Evolutionary conservation across 2,797 vertebrate genomes (phyloP), one percentile per base, ranked within the genome.

Genomic region (Phrynocephalus vlangalii): DNA sequence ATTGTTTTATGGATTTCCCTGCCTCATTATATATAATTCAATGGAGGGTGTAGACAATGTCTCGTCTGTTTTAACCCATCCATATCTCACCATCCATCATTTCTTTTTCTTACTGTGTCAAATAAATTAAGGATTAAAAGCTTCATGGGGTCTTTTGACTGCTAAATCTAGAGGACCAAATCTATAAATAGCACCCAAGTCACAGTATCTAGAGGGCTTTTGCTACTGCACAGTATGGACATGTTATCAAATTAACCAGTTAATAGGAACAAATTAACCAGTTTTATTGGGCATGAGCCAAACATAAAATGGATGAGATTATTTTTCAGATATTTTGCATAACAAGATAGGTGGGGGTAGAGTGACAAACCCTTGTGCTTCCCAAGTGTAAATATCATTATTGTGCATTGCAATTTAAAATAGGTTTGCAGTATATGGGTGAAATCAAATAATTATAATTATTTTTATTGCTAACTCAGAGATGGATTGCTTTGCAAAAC

Each of bases 331-430:
- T 82, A 68, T 33, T 85, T 1, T 9, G 28, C 5, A 0, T n/a
- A 22, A 8, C 16, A 18, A 5, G 28, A 5, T 56, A 11, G 3
- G 0, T 26, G n/a, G 44, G 38, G 48, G 9, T 22, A 8, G 4
- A 18, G 1, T 33, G 22, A 38, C 11, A 52, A 13, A n/a, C 30
- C 56, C 2, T 73, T 0, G 0, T 22, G 0, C 22, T 81, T 20
- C 0, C 4, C 86, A 73, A 6, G 63, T 50, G 6, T 0, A 13
- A 71, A 71, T 33, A 22, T 38, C 44, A 87, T 52, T 26, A 33
- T 28, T 73, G 33, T 24, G 30, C 13, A 60, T 52, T 66, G 50
- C 67, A 82, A 50, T 67, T 44, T 38, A 66, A 70, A 70, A 83
- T 18, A 24, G 60, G 28, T 48, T 63, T 63, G 5, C 26, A 26